Base-by-base conservation (phyloP, 2,113 vertebrate species). In the Anseranas semipalmata region DNA sequence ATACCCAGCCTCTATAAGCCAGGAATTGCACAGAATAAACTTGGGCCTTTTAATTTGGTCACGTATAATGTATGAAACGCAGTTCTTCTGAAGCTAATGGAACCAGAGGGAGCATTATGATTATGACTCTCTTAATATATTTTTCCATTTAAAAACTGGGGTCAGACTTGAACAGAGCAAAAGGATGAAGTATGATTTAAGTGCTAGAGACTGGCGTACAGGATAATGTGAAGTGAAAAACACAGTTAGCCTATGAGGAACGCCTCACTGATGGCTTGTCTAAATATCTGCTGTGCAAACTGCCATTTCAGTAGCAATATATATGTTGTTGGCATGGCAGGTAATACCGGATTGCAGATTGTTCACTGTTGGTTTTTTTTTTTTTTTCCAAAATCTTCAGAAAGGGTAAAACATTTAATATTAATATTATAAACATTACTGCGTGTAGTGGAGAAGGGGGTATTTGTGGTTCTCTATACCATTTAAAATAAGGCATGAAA, bases 31-130 rank as follows among this genome's bases (percentile, higher is more conserved):
- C 52, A 78, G 50, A 84, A 48, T 80, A 95, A 85, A 46, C 24
- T 68, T 85, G n/a, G 48, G 66, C 70, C 72, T 93, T 94, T 96
- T 96, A 94, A 92, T 92, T 92, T 93, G 62, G 86, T 79, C 79
- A 76, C 70, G 0, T 85, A 68, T 87, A 87, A 78, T 73, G 52
- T 45, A 68, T 55, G 50, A 92, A 92, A 89, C 1, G 12, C 73
- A 55, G 15, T 46, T 89, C 77, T 91, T 95, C 88, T 30, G 22
- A 89, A 91, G 89, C 86, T 96, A 87, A 90, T 89, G 90, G 83
- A 96, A 91, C 73, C 77, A 79, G 66, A 79, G 76, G 90, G 73
- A 95, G 28, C 66, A 85, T 92, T 87, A 70, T 66, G 48, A 62
- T 92, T 96, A 92, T 60, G 21, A 90, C 10, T 87, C 41, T 68